Conservation (phyloP, 2,888 invertebrate genomes). For the Pandemis cinnamomeana region DNA sequence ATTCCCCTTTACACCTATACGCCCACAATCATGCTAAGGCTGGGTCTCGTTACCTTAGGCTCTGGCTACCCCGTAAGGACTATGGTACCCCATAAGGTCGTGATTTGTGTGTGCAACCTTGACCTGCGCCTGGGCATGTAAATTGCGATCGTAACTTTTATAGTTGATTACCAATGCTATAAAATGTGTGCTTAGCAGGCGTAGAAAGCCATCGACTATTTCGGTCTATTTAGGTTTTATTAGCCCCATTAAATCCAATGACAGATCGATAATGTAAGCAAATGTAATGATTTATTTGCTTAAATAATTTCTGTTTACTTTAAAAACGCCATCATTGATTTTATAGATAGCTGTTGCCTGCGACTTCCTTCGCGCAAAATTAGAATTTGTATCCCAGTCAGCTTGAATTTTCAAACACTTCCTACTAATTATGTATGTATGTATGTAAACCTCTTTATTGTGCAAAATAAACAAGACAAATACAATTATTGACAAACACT, state of each 20-base stretch:
- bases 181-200: not conserved
- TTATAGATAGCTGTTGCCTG: not conserved
- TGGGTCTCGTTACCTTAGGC: no score
- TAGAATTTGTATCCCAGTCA: no score
- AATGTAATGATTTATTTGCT: not conserved
- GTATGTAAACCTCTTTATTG: no score
- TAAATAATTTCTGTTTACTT: not conserved
- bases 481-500: no score
- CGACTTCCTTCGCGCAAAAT: no score
- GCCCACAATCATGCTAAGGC: no score
- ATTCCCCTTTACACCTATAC: no score
- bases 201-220: not conserved
- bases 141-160: not conserved
- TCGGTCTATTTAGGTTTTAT: not conserved
- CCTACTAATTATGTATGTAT: no score
- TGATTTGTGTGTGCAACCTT: not conserved
- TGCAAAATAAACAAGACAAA: no score
- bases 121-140: not conserved
- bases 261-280: not conserved
- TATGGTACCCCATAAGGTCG: not conserved
- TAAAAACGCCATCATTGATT: not conserved
- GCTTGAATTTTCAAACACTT: no score
- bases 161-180: conserved; percentile 3
- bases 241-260: not conserved
- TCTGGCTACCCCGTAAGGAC: no score